Conservation (phyloP, 2,113 vertebrate genomes). For the Urocitellus parryii region DNA sequence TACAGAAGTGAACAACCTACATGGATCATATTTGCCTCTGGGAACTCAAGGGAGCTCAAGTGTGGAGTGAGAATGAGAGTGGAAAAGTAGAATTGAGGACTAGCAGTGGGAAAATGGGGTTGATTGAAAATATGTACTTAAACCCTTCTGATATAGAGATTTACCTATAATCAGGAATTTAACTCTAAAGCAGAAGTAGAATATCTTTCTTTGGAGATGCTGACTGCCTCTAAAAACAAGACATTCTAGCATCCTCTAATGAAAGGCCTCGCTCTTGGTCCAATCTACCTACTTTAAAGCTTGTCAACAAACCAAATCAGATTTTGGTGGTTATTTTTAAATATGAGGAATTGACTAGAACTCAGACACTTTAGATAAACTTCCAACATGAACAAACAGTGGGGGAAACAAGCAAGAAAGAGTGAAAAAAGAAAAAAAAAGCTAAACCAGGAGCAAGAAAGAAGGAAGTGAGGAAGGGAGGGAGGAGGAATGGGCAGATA, state of each 20-base stretch:
- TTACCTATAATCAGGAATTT: background rate
- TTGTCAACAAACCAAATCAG: background rate
- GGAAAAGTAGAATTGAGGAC: background rate
- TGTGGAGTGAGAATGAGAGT: background rate
- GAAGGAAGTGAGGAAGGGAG: background rate
- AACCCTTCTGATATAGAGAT: background rate
- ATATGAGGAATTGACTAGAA: conserved; percentile 15
- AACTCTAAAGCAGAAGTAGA: background rate
- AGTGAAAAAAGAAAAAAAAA: background rate
- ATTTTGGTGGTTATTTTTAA: conserved; percentile 30
- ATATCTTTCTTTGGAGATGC: background rate
- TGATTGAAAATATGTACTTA: background rate
- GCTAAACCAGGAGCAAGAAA: background rate
- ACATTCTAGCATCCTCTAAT: background rate
- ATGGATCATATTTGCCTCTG: background rate
- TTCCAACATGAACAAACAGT: background rate
- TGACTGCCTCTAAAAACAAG: background rate
- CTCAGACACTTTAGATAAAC: background rate
- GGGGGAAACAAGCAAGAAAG: background rate
- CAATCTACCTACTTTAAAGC: background rate
- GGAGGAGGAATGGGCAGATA: background rate
- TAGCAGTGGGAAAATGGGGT: background rate
- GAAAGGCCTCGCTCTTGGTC: background rate
- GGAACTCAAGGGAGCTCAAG: background rate
- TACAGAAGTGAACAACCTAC: background rate